Evolutionary conservation across 2,113 vertebrate genomes (phyloP).

Genomic region (Austrofundulus limnaeus): DNA sequence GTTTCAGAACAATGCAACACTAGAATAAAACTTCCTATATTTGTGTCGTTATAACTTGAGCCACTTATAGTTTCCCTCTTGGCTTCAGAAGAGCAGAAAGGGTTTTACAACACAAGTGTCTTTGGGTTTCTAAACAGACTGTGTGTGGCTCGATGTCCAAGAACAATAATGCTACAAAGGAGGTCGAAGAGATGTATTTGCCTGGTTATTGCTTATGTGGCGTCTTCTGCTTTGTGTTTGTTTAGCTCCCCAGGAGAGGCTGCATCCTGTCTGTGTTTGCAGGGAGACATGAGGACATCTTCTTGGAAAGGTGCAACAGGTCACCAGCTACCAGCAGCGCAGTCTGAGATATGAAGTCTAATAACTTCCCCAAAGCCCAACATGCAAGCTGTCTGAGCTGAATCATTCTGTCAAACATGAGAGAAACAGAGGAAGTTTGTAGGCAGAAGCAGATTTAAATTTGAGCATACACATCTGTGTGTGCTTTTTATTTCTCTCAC

Average conservation of each 20-base stretch:
- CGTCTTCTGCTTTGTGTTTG: slow-evolving; percentile 38
- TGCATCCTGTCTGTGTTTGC: slow-evolving; percentile 43
- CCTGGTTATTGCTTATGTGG: slow-evolving; percentile 21
- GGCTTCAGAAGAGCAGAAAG: slow-evolving; percentile 28
- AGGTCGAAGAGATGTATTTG: slow-evolving; percentile 13
- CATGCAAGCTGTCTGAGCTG: slow-evolving; percentile 38
- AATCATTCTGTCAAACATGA: slow-evolving; percentile 39
- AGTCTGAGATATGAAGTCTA: slow-evolving; percentile 38
- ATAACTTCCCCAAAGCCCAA: slow-evolving; percentile 37
- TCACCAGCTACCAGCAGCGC: slow-evolving; percentile 31
- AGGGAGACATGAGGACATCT: slow-evolving; percentile 45
- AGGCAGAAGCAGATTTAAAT: slow-evolving; percentile 26
- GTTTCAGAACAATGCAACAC: too few relatives aligned
- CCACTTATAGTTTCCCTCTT: slow-evolving; percentile 12
- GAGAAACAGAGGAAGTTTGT: slow-evolving; percentile 30
- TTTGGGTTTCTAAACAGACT: slow-evolving; percentile 42
- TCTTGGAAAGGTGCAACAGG: slow-evolving; percentile 39
- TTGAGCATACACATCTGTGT: slow-evolving; percentile 14
- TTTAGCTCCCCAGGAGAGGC: slow-evolving; percentile 44
- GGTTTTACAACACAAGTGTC: slow-evolving; percentile 40
- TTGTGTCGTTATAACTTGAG: background rate
- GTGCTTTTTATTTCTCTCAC: slow-evolving; percentile 4
- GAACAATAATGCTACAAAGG: slow-evolving; percentile 39
- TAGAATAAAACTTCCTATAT: too few relatives aligned
- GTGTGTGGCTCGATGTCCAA: slow-evolving; percentile 47